Base-by-base conservation (phyloP, 2,113 vertebrate species). In the Arvicanthis niloticus region DNA sequence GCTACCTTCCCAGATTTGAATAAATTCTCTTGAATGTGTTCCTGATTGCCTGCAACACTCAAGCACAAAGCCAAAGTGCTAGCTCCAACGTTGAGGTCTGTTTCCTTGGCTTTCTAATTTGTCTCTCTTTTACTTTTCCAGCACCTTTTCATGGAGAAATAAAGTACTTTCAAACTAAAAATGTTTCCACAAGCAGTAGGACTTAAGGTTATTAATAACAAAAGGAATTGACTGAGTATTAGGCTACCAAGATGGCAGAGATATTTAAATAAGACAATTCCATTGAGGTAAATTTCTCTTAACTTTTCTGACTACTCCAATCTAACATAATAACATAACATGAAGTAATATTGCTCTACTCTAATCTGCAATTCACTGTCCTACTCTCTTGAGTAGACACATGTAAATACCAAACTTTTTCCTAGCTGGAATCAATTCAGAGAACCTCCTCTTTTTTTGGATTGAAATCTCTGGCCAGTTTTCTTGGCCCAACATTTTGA, bases 401-500 rank as follows among this genome's bases (percentile, higher is more conserved):
- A 88, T 9, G 19, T 84, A 95, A 93, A 93, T 56, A 89, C 90
- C 93, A 51, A 70, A 94, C 93, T 96, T 78, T 75, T 96, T 95
- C 88, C 2, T 42, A 31, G 51, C 72, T 96, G 88, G 81, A 93
- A 91, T 95, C 88, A 75, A 56, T 93, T 96, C 84, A 88, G 21
- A 16, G 87, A 75, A 53, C 67, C 65, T 95, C 31, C 56, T 21
- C 34, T 91, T 97, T 95, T 96, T 96, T 97, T 97, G 92, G 42
- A 76, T 45, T 97, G 77, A 97, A 96, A 91, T 87, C 76, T 56
- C 73, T 80, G 85, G 86, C 85, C 93, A 97, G 42, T 84, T 97
- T 96, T 88, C 89, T 96, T 96, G 95, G 93, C 68, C n/a, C 89
- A 82, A 34, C 26, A 31, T 93, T 95, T 77, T 93, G 62, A 93